Conservation (phyloP, 1,140 invertebrate species). For the Penaeus chinensis region DNA sequence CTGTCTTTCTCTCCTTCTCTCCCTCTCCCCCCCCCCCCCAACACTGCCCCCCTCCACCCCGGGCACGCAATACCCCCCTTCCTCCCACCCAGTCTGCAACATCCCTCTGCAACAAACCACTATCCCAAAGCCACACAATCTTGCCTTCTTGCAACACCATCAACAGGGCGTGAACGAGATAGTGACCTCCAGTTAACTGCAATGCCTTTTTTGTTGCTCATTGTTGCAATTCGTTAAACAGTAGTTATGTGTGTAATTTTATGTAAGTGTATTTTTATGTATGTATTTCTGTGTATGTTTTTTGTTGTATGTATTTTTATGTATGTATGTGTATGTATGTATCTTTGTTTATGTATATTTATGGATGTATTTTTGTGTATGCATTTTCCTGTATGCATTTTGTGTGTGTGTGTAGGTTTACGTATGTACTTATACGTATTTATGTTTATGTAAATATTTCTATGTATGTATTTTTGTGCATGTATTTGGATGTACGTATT, state of each 20-base stretch:
- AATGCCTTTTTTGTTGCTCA: background rate
- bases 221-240: too few relatives aligned
- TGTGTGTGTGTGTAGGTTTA: slow-evolving; percentile 23
- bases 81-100: background rate
- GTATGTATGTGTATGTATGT: slow-evolving; percentile 5
- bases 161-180: background rate
- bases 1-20: background rate
- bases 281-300: background rate
- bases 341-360: background rate
- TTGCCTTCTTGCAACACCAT: too few relatives aligned
- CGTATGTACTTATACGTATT: slow-evolving; percentile 10
- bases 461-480: slow-evolving; percentile 14
- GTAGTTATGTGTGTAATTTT: background rate
- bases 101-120: background rate
- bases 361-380: background rate
- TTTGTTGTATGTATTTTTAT: background rate
- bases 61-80: background rate
- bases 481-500: slow-evolving; percentile 1
- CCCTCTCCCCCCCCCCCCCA: background rate
- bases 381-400: background rate
- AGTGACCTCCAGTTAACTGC: background rate
- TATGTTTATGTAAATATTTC: slow-evolving; percentile 19
- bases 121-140: too few relatives aligned
- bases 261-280: background rate
- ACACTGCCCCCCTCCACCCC: slow-evolving; percentile 1